Base-by-base conservation (phyloP, 2,888 invertebrate genomes). In the Dendrolimus houi region DNA sequence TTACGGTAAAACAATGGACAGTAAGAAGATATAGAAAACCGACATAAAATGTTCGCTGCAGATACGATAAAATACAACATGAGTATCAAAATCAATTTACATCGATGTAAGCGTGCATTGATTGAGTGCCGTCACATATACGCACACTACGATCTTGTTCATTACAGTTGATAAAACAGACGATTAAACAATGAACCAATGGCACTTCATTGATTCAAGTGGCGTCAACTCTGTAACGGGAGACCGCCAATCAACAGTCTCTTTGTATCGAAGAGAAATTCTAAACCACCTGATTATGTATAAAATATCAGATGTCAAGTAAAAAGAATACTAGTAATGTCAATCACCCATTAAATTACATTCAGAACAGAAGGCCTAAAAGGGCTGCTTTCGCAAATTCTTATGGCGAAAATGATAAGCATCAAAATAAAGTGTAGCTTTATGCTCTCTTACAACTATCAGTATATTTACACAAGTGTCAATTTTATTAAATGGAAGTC, bases 101-200 rank as follows among this genome's bases (percentile, higher is more conserved):
- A 29, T 29, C 8, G 54, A 13, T 54, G 41, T 54, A 40, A 41
- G 41, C 6, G 41, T 54, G 40, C 40, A 40, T 56, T 56, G 55
- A 58, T 58, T 59, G 54, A 57, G 63, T 60, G 60, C 60, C 56
- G 55, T 61, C 62, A 63, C 57, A 55, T 29, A 29, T 10, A 47
- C 63, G 47, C 47, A 47, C 47, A 47, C 47, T 10, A 47, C 47
- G 9, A 12, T 62, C 63, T 74, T 72, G 74, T 69, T 75, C 75
- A 85, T 82, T 82, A 82, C 84, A 85, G 81, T 84, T 87, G 86
- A 84, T 85, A 85, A 83, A 86, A 85, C 82, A 85, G 68, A 77
- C 81, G 84, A 87, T 87, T 85, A 86, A 84, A 84, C 83, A 87
- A 83, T 82, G 81, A 83, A 73, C 84, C 83, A 87, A 85, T 84